These are phyloP conservation scores for Dendropsophus ebraccatus DNA, from an alignment of 2,113 vertebrate species.

Conservation along the genomic window DNA sequence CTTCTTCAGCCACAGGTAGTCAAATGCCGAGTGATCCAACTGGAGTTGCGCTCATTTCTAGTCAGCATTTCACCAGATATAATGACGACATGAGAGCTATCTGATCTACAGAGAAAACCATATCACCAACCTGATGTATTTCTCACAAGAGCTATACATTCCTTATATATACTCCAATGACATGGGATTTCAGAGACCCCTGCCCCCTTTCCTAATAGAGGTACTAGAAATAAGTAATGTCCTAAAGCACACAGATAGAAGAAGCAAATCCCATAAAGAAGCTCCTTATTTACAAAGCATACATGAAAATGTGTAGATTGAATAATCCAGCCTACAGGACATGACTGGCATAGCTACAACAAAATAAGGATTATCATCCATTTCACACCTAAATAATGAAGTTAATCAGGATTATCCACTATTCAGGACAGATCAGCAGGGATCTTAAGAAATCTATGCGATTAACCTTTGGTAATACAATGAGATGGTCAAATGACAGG, in stretches of 20 bases:
- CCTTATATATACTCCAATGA: background rate
- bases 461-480: constrained; percentile 5
- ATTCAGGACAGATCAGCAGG: constrained; percentile 28
- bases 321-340: background rate
- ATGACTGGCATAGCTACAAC: constrained; percentile 9
- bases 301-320: background rate
- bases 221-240: background rate
- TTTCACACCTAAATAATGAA: constrained; percentile 16
- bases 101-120: background rate
- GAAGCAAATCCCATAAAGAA: background rate
- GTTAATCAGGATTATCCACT: constrained; percentile 11
- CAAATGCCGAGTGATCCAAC: too few species aligned
- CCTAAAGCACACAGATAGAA: background rate
- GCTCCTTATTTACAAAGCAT: background rate
- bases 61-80: background rate
- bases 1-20: too few species aligned
- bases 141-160: background rate
- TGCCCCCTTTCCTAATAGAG: background rate
- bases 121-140: background rate
- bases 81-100: background rate
- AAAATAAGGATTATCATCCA: background rate
- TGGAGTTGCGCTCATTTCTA: too few species aligned
- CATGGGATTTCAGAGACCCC: background rate
- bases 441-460: background rate
- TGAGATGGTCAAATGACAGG: background rate